Percentiles rank a stretch among this genome's conserved stretches.
Conservation (phyloP, 2,888 invertebrate species). For the Pantelozetes paolii region DNA sequence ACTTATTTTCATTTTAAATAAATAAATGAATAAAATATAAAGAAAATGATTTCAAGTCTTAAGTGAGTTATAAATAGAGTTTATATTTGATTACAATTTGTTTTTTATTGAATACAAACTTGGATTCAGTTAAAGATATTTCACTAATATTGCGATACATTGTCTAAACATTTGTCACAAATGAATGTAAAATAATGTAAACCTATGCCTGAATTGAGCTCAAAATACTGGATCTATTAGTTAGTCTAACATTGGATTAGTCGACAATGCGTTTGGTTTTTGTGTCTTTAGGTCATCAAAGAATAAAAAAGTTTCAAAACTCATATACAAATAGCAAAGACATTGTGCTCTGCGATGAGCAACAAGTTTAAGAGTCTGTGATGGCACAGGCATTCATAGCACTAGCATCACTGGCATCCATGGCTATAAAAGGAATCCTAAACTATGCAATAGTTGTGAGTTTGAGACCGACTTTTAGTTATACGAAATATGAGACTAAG, state of each 20-base stretch:
- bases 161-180: neutral
- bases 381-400: conserved; percentile 17
- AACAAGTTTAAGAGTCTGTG: conserved; percentile 27
- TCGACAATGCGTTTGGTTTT: neutral
- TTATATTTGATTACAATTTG: too few species aligned
- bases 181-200: neutral
- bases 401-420: too few species aligned
- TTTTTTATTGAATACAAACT: too few species aligned
- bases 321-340: conserved; percentile 9
- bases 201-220: neutral
- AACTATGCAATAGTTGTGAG: conserved; percentile 31
- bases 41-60: too few species aligned
- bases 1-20: too few species aligned
- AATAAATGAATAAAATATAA: too few species aligned
- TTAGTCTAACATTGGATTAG: neutral
- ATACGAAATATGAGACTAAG: conserved; percentile 27
- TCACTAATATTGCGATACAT: neutral
- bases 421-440: conserved; percentile 43
- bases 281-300: conserved; percentile 32
- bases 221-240: neutral
- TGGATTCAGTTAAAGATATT: too few species aligned
- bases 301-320: conserved; percentile 27
- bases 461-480: conserved; percentile 34
- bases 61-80: too few species aligned
- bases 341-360: conserved; percentile 8